A percentile compares a stretch with the other conserved stretches of the same genome.
Conservation (phyloP, 2,888 invertebrate genomes). For the Drosophila mimica region DNA sequence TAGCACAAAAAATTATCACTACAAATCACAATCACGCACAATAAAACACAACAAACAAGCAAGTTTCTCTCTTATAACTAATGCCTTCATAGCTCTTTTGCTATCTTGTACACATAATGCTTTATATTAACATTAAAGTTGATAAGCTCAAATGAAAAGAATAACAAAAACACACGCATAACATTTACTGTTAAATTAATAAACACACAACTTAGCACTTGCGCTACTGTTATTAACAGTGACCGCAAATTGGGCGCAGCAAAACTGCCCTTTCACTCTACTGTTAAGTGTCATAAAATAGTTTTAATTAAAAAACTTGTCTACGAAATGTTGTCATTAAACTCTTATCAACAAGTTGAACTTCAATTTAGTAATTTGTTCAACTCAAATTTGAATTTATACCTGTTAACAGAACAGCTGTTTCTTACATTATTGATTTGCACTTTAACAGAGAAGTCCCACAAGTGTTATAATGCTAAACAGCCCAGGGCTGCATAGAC, state of each 20-base stretch:
- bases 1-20: neutral
- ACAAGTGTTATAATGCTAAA: conserved; percentile 15
- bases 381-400: neutral
- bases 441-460: conserved; percentile 9
- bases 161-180: conserved; percentile 8
- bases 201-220: neutral
- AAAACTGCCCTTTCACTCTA: neutral
- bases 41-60: neutral
- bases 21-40: conserved; percentile 15
- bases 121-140: conserved; percentile 6
- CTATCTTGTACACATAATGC: conserved; percentile 12
- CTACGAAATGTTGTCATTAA: neutral
- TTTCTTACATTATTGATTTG: conserved; percentile 2
- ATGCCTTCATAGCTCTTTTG: conserved; percentile 11
- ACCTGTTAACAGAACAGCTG: conserved; percentile 14
- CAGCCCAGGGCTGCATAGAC: neutral
- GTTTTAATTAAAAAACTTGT: too few species aligned
- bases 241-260: neutral
- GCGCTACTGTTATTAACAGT: conserved; percentile 8
- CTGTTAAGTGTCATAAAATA: neutral
- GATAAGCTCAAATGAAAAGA: conserved; percentile 22
- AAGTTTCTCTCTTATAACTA: neutral
- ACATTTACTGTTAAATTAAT: conserved; percentile 2
- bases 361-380: neutral
- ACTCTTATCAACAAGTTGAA: neutral